Conservation (phyloP, 1,140 invertebrate species). For the Acromyrmex charruanus region DNA sequence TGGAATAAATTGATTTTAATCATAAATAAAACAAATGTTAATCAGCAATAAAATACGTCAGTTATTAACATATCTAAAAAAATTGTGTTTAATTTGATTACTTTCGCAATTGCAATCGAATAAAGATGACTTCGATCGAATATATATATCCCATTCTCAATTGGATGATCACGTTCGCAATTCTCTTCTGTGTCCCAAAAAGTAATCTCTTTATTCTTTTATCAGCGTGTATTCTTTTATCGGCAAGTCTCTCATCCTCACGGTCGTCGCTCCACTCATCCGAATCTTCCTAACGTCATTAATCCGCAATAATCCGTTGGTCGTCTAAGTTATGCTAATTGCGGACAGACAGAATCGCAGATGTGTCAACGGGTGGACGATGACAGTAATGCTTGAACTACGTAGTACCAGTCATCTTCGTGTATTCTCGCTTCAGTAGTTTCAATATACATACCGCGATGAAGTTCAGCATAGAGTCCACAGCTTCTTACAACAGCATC, state of each 20-base stretch:
- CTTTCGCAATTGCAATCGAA: background rate
- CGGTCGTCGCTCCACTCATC: slow-evolving; percentile 44
- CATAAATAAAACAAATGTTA: background rate
- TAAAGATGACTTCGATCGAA: background rate
- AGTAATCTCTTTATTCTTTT: background rate
- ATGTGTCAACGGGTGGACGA: slow-evolving; percentile 48
- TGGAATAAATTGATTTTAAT: background rate
- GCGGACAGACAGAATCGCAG: slow-evolving; percentile 47
- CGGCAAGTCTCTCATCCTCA: background rate
- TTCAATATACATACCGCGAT: slow-evolving; percentile 64
- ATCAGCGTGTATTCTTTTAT: background rate
- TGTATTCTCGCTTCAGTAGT: background rate
- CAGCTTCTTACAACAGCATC: slow-evolving; percentile 83
- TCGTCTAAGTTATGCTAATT: slow-evolving; percentile 77
- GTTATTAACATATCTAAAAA: background rate
- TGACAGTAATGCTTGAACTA: slow-evolving; percentile 5
- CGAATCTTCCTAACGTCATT: slow-evolving; percentile 68
- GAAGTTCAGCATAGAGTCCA: slow-evolving; percentile 82
- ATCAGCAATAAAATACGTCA: background rate
- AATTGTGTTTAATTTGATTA: background rate
- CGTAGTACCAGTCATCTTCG: slow-evolving; percentile 16
- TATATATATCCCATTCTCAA: background rate
- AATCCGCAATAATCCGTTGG: slow-evolving; percentile 75
- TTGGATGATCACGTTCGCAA: background rate
- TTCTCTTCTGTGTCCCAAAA: background rate